Conservation (phyloP, 2,113 vertebrate genomes). For the Nothocercus nigrocapillus region DNA sequence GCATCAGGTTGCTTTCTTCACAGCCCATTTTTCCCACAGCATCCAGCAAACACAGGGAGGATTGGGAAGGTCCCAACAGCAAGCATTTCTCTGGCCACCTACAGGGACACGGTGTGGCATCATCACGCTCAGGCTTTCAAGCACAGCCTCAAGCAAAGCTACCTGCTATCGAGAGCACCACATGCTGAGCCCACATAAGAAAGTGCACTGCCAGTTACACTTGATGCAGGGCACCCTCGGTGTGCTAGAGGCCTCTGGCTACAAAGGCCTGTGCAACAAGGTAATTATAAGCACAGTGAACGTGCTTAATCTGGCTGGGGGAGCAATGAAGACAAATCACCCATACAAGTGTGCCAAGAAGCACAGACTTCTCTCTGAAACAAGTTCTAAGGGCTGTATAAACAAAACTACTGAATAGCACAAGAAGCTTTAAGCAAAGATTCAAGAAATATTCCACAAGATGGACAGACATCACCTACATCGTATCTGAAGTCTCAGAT, state of each 20-base stretch:
- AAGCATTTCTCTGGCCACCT: background rate
- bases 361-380: background rate
- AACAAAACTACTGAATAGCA: background rate
- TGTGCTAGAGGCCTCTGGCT: rapidly evolving
- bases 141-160: background rate
- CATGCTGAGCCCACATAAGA: background rate
- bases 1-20: background rate
- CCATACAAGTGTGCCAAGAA: background rate
- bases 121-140: background rate
- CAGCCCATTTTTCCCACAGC: background rate
- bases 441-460: background rate
- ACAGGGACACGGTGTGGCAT: background rate
- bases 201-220: background rate
- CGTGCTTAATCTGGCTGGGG: background rate
- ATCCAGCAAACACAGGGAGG: background rate
- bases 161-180: background rate
- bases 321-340: background rate
- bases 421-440: background rate
- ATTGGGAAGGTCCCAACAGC: background rate
- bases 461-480: background rate
- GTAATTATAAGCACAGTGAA: rapidly evolving
- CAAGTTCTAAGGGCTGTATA: background rate
- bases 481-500: background rate
- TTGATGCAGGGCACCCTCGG: background rate
- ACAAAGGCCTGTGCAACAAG: background rate